Percentiles rank a stretch among this genome's conserved stretches.
These are phyloP conservation scores for Drosophila quadrilineata DNA, from an alignment of 1,140 invertebrate species.

Conservation along the genomic window DNA sequence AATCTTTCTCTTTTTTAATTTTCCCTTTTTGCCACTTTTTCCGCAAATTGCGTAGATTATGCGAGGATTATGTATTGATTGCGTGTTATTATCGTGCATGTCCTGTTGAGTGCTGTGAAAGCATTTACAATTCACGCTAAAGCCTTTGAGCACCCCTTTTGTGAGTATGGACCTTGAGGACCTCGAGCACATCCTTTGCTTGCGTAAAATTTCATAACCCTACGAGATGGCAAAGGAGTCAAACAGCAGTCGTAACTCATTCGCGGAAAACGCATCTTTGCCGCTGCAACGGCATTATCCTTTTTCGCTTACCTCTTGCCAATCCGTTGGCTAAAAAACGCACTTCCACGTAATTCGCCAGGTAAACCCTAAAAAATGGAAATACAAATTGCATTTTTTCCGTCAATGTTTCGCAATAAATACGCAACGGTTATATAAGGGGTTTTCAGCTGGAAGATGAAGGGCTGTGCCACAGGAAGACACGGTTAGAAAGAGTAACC, in stretches of 20 bases:
- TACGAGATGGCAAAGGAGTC: conserved; percentile 16
- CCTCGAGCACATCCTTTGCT: conserved; percentile 23
- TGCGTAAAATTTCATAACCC: conserved; percentile 80
- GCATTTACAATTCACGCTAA: conserved; percentile 54
- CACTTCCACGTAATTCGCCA: conserved; percentile 52
- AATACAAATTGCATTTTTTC: conserved; percentile 15
- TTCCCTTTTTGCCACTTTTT: conserved; percentile 13
- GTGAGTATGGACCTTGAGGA: conserved; percentile 46
- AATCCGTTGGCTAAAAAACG: conserved; percentile 73
- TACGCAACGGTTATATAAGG: conserved; percentile 70
- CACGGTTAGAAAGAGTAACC: neutral
- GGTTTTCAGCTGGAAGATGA: conserved; percentile 38
- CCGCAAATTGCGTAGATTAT: conserved; percentile 61
- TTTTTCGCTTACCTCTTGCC: conserved; percentile 72
- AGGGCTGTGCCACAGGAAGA: too few species aligned
- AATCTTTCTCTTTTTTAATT: conserved; percentile 22
- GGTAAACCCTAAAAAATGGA: conserved; percentile 21
- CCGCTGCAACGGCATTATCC: conserved; percentile 48
- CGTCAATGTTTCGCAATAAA: conserved; percentile 55
- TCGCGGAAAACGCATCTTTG: conserved; percentile 35
- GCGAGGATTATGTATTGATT: conserved; percentile 70
- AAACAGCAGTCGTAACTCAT: conserved; percentile 2
- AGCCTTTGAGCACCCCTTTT: conserved; percentile 66
- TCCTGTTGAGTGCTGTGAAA: conserved; percentile 7
- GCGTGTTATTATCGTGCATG: conserved; percentile 54